phyloP scores from a whole-genome alignment of 2,888 invertebrate species.

The Corbicula japonica region DNA sequence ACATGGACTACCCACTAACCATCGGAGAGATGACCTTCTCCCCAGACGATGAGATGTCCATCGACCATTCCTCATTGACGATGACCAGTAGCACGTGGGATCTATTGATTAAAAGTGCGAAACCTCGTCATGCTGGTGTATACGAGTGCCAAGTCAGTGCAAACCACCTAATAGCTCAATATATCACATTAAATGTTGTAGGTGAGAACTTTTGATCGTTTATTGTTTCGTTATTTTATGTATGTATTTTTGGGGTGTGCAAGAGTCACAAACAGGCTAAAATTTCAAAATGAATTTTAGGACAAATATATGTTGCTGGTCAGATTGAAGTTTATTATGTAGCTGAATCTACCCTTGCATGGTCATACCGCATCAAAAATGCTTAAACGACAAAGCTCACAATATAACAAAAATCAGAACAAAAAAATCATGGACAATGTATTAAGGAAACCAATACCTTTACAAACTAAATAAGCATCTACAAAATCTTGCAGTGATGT shows the following conservation, averaged over 20 bases:
- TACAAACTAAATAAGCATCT: no score
- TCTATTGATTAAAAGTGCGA: slow-evolving; percentile 71
- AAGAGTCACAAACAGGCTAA: no score
- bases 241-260: neutral
- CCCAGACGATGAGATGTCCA: slow-evolving; percentile 70
- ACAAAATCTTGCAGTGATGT: no score
- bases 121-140: slow-evolving; percentile 70
- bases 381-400: no score
- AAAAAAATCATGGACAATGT: no score
- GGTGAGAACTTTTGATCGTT: slow-evolving; percentile 66
- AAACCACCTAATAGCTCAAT: slow-evolving; percentile 68
- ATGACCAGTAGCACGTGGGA: slow-evolving; percentile 71
- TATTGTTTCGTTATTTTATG: neutral
- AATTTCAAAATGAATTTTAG: no score
- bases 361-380: no score
- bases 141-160: slow-evolving; percentile 77
- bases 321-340: no score
- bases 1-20: slow-evolving; percentile 72
- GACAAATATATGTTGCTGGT: no score
- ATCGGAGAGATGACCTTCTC: slow-evolving; percentile 76
- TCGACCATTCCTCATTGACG: slow-evolving; percentile 60
- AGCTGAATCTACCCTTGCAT: no score
- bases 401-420: no score
- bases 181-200: slow-evolving; percentile 71
- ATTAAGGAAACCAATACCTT: no score